phyloP scores from a whole-genome alignment of 2,888 invertebrate species.

The Polylopha cassiicola region DNA sequence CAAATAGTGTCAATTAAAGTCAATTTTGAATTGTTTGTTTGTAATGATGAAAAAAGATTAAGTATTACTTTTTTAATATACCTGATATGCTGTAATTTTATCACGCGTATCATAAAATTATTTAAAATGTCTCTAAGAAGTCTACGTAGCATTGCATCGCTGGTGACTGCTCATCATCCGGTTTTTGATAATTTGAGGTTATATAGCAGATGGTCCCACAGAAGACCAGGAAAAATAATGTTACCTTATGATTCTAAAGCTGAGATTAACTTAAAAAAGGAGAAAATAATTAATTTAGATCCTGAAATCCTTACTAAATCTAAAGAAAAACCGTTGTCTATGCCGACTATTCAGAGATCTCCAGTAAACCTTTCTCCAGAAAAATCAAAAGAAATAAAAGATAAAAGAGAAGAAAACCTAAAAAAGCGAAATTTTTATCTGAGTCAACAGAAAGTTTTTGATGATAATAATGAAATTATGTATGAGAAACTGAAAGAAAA shows the following conservation, averaged over 20 bases:
- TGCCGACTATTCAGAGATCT: slow-evolving; percentile 5
- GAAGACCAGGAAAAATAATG: slow-evolving; percentile 70
- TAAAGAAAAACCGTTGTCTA: slow-evolving; percentile 24
- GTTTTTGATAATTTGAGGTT: slow-evolving; percentile 37
- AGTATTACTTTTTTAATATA: too few relatives aligned
- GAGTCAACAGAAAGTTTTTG: slow-evolving; percentile 66
- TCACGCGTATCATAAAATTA: neutral
- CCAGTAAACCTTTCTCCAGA: slow-evolving; percentile 23
- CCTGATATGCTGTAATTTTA: neutral
- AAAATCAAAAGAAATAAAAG: slow-evolving; percentile 43
- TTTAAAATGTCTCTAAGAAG: slow-evolving; percentile 34
- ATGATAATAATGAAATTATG: slow-evolving; percentile 73
- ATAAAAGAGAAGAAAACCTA: slow-evolving; percentile 45
- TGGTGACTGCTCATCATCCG: slow-evolving; percentile 29
- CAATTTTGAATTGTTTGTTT: too few relatives aligned
- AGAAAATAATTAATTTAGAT: slow-evolving; percentile 58
- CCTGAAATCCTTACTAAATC: slow-evolving; percentile 35
- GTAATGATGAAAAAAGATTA: too few relatives aligned
- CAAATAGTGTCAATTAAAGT: too few relatives aligned
- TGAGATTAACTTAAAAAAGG: slow-evolving; percentile 50
- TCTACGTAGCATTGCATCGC: slow-evolving; percentile 31
- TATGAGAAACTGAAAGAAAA: slow-evolving; percentile 80
- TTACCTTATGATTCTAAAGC: slow-evolving; percentile 61
- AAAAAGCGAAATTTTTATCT: slow-evolving; percentile 53
- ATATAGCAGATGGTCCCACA: slow-evolving; percentile 70